Conservation (phyloP, 2,113 vertebrate genomes). For the Istiophorus platypterus region DNA sequence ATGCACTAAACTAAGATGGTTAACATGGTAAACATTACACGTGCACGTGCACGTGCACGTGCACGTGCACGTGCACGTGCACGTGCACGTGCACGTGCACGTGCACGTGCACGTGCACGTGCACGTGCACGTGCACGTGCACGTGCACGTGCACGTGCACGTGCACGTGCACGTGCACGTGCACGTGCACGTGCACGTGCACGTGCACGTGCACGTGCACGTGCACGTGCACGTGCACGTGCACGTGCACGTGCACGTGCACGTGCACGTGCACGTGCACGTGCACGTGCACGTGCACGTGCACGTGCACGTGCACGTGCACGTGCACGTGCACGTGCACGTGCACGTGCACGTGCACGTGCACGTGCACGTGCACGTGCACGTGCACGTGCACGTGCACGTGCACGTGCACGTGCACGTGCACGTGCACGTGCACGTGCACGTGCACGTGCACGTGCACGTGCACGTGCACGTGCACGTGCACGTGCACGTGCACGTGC, state of each 20-base stretch:
- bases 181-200: not conserved
- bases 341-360: constrained; percentile 11
- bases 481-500: not conserved
- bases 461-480: constrained; percentile 11
- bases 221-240: constrained; percentile 11
- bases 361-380: not conserved
- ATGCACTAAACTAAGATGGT: too few species aligned
- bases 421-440: not conserved
- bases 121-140: not conserved
- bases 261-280: constrained; percentile 8
- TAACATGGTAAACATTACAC: too few species aligned
- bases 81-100: constrained; percentile 8
- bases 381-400: constrained; percentile 8
- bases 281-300: constrained; percentile 11
- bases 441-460: constrained; percentile 8
- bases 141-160: constrained; percentile 8
- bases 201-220: constrained; percentile 8
- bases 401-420: constrained; percentile 11
- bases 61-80: not conserved
- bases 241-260: not conserved
- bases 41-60: constrained; percentile 26
- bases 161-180: constrained; percentile 11
- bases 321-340: constrained; percentile 8
- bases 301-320: not conserved
- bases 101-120: constrained; percentile 11